Conservation (phyloP, 2,797 vertebrate genomes). For the Acipenser transmontanus region DNA sequence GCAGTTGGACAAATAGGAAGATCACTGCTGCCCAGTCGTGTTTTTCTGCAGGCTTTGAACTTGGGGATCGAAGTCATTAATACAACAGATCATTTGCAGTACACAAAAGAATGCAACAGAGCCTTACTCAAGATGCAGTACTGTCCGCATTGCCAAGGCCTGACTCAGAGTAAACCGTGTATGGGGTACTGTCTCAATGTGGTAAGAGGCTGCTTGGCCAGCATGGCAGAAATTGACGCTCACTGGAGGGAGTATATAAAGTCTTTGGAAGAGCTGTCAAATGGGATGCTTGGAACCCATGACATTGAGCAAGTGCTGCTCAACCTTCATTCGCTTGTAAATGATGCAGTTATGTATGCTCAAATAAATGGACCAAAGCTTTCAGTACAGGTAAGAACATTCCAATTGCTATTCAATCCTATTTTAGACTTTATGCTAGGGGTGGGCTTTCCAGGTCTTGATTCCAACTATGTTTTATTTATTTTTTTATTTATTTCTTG, state of each 20-base stretch:
- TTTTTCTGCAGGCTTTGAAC: slow-evolving; percentile 78
- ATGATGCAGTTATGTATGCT: slow-evolving; percentile 61
- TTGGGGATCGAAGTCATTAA: slow-evolving; percentile 84
- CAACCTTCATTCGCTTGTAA: slow-evolving; percentile 62
- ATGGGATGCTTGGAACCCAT: slow-evolving; percentile 53
- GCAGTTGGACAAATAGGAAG: slow-evolving; percentile 56
- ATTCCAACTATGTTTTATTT: too few species aligned
- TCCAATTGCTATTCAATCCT: too few species aligned
- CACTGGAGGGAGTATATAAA: slow-evolving; percentile 74
- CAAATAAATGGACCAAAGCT: slow-evolving; percentile 49
- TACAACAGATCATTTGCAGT: slow-evolving; percentile 73
- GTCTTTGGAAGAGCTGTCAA: slow-evolving; percentile 70
- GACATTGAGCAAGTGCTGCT: slow-evolving; percentile 70
- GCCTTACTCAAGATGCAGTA: slow-evolving; percentile 77
- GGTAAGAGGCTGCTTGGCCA: slow-evolving; percentile 74
- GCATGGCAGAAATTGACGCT: slow-evolving; percentile 70
- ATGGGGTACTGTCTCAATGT: slow-evolving; percentile 85
- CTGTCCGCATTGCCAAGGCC: slow-evolving; percentile 76
- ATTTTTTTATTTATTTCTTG: too few species aligned
- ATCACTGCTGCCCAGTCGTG: slow-evolving; percentile 56
- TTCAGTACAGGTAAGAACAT: slow-evolving; percentile 58
- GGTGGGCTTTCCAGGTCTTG: too few species aligned
- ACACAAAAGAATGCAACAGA: slow-evolving; percentile 71
- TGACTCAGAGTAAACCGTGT: slow-evolving; percentile 71
- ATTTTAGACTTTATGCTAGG: neutral